Evolutionary conservation across 2,113 vertebrate genomes (phyloP).

Genomic region (Cinclus cinclus): DNA sequence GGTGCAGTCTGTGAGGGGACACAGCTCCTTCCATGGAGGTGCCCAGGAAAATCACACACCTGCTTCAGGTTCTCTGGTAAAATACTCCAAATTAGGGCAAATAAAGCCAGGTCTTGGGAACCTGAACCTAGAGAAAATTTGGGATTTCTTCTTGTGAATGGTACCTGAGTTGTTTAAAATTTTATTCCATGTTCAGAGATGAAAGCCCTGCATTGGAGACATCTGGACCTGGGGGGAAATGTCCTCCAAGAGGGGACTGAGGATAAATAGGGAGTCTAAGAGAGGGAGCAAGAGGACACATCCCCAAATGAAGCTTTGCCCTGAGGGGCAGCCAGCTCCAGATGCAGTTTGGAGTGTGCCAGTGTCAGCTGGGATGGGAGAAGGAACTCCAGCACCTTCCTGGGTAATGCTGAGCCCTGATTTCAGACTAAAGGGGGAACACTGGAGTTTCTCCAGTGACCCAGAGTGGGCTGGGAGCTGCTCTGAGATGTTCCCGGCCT

Average conservation of each 20-base stretch:
- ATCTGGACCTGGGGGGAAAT: not conserved
- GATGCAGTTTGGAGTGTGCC: not conserved
- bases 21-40: not conserved
- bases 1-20: not conserved
- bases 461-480: not conserved
- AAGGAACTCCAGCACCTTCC: not conserved
- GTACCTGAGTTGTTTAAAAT: accelerated
- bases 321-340: not conserved
- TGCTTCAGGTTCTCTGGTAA: not conserved
- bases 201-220: accelerated
- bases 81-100: not conserved
- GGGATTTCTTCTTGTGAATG: not conserved
- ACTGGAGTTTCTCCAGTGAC: not conserved
- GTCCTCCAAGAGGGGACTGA: not conserved
- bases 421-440: not conserved
- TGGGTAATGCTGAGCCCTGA: accelerated
- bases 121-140: not conserved
- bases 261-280: not conserved
- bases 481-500: not conserved
- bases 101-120: not conserved
- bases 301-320: not conserved
- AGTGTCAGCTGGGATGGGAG: not conserved
- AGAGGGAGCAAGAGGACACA: accelerated
- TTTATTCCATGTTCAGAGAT: not conserved
- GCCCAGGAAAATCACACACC: not conserved